These are phyloP conservation scores for Pharmacophagus antenor DNA, from an alignment of 2,888 invertebrate genomes.

Conservation along the genomic window DNA sequence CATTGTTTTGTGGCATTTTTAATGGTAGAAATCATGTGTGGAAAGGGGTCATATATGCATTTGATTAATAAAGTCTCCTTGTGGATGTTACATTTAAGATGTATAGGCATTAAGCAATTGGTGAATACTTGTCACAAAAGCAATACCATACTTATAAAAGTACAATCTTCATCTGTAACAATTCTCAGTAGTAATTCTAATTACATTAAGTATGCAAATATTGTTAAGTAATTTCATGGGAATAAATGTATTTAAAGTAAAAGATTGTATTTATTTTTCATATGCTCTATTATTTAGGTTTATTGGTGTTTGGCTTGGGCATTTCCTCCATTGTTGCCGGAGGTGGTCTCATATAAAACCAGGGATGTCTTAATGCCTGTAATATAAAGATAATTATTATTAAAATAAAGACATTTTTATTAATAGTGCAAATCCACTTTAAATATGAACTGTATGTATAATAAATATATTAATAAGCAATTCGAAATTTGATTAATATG, in stretches of 20 bases:
- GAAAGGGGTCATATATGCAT: not conserved
- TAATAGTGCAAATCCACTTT: not conserved
- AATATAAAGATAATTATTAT: slow-evolving; percentile 38
- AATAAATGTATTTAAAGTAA: slow-evolving; percentile 49
- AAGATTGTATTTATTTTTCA: slow-evolving; percentile 36
- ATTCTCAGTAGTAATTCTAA: slow-evolving; percentile 44
- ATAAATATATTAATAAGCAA: not conserved
- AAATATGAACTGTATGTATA: not conserved
- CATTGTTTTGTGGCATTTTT: not conserved
- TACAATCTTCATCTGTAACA: slow-evolving; percentile 25
- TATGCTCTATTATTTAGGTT: slow-evolving; percentile 45
- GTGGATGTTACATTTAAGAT: no score
- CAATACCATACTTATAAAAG: slow-evolving; percentile 39
- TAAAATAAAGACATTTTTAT: not conserved
- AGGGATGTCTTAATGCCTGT: slow-evolving; percentile 87
- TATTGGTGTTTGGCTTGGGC: slow-evolving; percentile 81
- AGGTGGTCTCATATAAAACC: slow-evolving; percentile 85
- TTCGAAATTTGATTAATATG: slow-evolving; percentile 10
- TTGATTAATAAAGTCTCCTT: not conserved
- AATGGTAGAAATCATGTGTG: not conserved
- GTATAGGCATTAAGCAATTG: slow-evolving; percentile 37
- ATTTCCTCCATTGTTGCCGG: slow-evolving; percentile 84
- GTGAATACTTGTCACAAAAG: no score
- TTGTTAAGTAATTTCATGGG: slow-evolving; percentile 45
- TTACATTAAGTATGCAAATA: slow-evolving; percentile 49